These are phyloP conservation scores for Lota lota DNA, from an alignment of 2,113 vertebrate species.

Conservation along the genomic window DNA sequence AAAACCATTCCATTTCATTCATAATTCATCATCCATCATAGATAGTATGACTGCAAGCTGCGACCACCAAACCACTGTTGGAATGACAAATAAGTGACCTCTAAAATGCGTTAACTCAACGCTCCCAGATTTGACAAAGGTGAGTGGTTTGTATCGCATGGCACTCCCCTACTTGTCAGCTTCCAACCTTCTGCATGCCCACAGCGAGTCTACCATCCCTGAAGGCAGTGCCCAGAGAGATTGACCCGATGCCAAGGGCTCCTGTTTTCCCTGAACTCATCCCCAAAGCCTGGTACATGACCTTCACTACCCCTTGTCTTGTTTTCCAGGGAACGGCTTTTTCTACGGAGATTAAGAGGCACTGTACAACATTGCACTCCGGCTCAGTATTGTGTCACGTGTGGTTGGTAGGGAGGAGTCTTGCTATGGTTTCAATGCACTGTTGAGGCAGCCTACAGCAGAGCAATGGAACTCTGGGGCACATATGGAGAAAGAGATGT, in stretches of 20 bases:
- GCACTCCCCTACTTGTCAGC: too few species aligned
- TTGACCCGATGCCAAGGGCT: conserved; percentile 9
- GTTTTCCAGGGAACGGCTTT: conserved; percentile 16
- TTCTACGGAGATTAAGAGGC: not conserved
- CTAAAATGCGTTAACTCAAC: too few species aligned
- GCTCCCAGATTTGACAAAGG: too few species aligned
- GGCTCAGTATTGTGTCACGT: conserved; percentile 14
- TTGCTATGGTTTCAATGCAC: conserved; percentile 16
- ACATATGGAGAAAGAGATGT: conserved; percentile 39
- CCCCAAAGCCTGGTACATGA: too few species aligned
- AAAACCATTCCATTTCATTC: too few species aligned
- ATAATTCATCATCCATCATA: too few species aligned
- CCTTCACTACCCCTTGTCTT: conserved; percentile 7
- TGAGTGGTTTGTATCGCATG: too few species aligned
- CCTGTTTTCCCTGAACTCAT: conserved; percentile 12
- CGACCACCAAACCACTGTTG: too few species aligned
- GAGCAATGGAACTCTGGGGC: conserved; percentile 12
- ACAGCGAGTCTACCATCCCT: conserved; percentile 6
- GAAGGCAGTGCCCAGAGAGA: conserved; percentile 17
- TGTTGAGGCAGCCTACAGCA: not conserved
- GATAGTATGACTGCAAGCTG: too few species aligned
- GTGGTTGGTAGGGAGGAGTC: conserved; percentile 12
- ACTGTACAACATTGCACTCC: conserved; percentile 17
- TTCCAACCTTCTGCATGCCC: not conserved
- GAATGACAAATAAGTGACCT: too few species aligned